Conservation (phyloP, 2,797 vertebrate species). For the Liasis olivaceus region DNA sequence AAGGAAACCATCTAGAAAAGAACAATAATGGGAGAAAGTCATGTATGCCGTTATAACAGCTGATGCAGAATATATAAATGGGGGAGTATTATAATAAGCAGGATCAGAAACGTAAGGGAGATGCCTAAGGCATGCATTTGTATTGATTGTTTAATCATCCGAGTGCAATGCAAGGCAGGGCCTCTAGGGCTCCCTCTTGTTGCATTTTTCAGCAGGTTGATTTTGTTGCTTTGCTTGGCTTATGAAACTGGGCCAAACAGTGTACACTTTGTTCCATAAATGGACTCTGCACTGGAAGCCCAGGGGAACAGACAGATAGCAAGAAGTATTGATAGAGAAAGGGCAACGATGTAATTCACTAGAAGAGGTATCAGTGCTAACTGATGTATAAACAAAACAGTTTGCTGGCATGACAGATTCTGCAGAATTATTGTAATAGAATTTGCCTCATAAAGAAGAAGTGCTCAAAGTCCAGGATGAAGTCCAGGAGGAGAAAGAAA, state of each 20-base stretch:
- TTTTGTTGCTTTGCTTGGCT: conserved; percentile 21
- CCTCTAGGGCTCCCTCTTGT: conserved; percentile 61
- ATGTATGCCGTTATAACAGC: neutral
- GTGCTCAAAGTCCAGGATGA: conserved; percentile 43
- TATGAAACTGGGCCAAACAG: conserved; percentile 4
- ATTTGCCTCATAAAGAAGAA: conserved; percentile 47
- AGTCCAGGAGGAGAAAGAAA: conserved; percentile 31
- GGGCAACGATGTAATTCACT: conserved; percentile 15
- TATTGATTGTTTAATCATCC: neutral
- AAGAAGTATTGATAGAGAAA: conserved; percentile 36
- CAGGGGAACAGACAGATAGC: conserved; percentile 18
- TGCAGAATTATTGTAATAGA: conserved; percentile 23
- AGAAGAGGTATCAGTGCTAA: conserved; percentile 29
- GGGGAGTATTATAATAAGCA: neutral
- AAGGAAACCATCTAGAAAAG: conserved; percentile 12
- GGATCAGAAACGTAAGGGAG: neutral
- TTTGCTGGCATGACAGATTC: conserved; percentile 20
- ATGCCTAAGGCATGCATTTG: neutral
- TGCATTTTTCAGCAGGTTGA: conserved; percentile 48
- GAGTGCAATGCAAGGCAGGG: conserved; percentile 11
- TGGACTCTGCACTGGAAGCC: neutral
- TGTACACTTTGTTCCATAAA: neutral
- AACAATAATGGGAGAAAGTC: conserved; percentile 15
- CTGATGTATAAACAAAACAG: conserved; percentile 40
- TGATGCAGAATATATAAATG: neutral